These are phyloP conservation scores for Sebastes flavidus DNA, from an alignment of 2,797 vertebrate genomes.

Conservation along the genomic window DNA sequence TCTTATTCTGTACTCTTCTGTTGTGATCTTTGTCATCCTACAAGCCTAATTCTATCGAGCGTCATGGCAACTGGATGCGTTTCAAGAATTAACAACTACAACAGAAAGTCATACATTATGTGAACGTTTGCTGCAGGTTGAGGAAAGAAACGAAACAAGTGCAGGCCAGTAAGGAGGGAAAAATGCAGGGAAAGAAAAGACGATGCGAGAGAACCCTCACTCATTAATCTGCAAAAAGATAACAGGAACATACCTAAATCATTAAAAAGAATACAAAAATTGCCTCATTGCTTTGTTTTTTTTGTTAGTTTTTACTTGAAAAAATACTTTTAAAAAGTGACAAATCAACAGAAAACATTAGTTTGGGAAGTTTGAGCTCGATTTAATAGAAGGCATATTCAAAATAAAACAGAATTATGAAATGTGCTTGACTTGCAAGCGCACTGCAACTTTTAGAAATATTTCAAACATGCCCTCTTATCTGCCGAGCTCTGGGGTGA, in stretches of 20 bases:
- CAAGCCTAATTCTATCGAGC: background rate
- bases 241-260: conserved; percentile 36
- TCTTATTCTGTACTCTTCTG: background rate
- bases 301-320: conserved; percentile 83
- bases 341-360: conserved; percentile 79
- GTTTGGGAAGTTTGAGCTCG: conserved; percentile 33
- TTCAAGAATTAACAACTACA: background rate
- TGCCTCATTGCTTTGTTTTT: conserved; percentile 63
- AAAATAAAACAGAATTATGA: background rate
- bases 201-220: conserved; percentile 15
- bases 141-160: background rate
- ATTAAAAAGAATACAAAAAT: conserved; percentile 76
- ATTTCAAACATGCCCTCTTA: conserved; percentile 12
- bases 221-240: conserved; percentile 2
- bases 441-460: background rate
- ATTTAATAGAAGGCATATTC: background rate
- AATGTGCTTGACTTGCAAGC: background rate
- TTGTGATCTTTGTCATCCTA: background rate
- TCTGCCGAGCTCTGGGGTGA: conserved; percentile 19
- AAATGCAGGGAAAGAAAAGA: conserved; percentile 1
- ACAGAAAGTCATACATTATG: background rate
- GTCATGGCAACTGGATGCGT: background rate
- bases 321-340: conserved; percentile 86
- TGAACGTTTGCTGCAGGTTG: background rate
- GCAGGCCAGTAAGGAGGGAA: background rate